These are phyloP conservation scores for Beroe forskalii DNA, from an alignment of 37 sponge, comb jelly and placozoan genomes.

Conservation along the genomic window DNA sequence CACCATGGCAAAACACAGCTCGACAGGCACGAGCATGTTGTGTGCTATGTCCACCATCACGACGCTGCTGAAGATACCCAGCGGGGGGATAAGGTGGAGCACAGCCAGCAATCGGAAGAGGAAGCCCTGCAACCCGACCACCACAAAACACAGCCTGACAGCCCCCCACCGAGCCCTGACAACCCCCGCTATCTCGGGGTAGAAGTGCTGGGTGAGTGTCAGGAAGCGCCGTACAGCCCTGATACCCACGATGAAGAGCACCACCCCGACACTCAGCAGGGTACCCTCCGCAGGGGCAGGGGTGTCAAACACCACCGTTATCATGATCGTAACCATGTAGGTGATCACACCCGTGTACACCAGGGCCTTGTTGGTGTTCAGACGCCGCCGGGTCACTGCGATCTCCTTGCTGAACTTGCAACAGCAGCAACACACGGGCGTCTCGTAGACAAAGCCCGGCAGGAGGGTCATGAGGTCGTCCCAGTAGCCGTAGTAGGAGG, in stretches of 20 bases:
- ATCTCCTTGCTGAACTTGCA: neutral
- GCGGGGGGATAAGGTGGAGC: constrained; percentile 8
- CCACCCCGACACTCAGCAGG: constrained; percentile 8
- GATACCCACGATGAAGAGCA: constrained; percentile 34
- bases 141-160: constrained; percentile 42
- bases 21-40: constrained; percentile 29
- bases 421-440: neutral
- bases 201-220: constrained; percentile 40
- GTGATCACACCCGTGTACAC: constrained; percentile 55
- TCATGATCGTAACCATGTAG: constrained; percentile 39
- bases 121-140: constrained; percentile 38
- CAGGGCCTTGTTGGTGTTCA: constrained; percentile 1
- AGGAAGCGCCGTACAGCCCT: constrained; percentile 5
- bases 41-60: constrained; percentile 46
- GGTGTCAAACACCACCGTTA: neutral
- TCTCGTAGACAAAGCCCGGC: constrained; percentile 49
- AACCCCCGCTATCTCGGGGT: neutral
- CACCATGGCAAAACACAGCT: constrained; percentile 13
- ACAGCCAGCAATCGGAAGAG: neutral
- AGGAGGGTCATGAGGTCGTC: neutral
- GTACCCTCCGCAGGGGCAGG: neutral
- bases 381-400: neutral
- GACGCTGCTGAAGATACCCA: neutral
- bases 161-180: constrained; percentile 30
- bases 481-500: constrained; percentile 48